Evolutionary conservation across 2,888 invertebrate species (phyloP), one percentile per base, ranked within the genome.

Genomic region (Elegia similella): DNA sequence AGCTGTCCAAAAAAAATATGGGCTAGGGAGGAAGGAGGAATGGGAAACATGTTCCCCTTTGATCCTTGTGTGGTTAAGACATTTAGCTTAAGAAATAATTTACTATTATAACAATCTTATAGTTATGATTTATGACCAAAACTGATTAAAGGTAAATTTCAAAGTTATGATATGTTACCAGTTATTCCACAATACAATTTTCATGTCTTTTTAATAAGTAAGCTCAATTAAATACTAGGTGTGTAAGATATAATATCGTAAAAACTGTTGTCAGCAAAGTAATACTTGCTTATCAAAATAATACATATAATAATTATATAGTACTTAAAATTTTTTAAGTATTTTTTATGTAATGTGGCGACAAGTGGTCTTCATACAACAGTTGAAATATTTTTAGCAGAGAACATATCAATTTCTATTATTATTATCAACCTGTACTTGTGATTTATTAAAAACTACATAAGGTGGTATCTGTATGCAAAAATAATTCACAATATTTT

Each of bases 191-290:
- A 48, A 32, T 47, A 47, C 10, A 12, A 23, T 46, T 5, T 23
- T 12, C 46, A 46, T 23, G 23, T 46, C 46, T 29, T 52, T 0
- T 17, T 17, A 13, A 43, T 52, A 34, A 34, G 34, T 50, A 38
- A 52, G 52, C 52, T 53, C 52, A 53, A 53, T 23, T 53, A 13
- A 42, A 50, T 17, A 32, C 12, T 50, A 50, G 50, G n/a, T 17
- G 17, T 50, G 16, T 50, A 50, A 50, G 50, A 16, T 50, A 38
- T 16, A 10, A 17, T 17, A 29, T 23, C 29, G 12, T 23, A 84
- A 82, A 82, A 80, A 82, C 62, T 56, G 60, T 72, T 64, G 82
- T 80, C 78, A 80, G 72, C 68, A 62, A 58, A 56, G 32, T 43
- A 15, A 30, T 50, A 30, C 42, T 44, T 48, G 32, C 52, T 32